A percentile compares a stretch with the other conserved stretches of the same genome.
phyloP scores from a whole-genome alignment of 2,888 invertebrate genomes.

The Halocaridina rubra region DNA sequence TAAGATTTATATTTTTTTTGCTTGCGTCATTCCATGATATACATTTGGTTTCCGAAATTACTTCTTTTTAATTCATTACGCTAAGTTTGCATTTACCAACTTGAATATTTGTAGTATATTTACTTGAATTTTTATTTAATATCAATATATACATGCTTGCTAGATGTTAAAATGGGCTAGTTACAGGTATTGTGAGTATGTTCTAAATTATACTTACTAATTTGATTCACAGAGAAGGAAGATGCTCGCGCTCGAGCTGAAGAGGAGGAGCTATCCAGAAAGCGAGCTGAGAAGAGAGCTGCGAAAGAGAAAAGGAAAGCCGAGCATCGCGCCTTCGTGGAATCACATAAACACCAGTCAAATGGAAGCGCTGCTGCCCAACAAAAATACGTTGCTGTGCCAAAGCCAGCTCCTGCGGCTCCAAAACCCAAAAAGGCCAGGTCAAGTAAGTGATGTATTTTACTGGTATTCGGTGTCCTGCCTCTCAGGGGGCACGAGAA shows the following conservation, averaged over 20 bases:
- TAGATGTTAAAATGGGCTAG: not conserved
- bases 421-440: not conserved
- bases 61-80: no score
- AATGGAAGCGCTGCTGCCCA: conserved; percentile 30
- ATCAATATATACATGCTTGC: not conserved
- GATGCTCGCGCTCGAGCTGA: conserved; percentile 11
- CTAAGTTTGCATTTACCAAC: not conserved
- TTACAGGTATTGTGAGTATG: not conserved
- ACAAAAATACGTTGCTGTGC: conserved; percentile 29
- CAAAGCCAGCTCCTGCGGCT: not conserved
- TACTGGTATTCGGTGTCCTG: not conserved
- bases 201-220: no score
- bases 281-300: conserved; percentile 50
- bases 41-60: no score
- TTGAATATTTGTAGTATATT: not conserved
- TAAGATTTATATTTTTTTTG: no score
- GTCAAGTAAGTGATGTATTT: not conserved
- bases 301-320: conserved; percentile 46
- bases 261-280: conserved; percentile 36
- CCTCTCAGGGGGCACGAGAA: no score
- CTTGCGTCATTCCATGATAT: no score
- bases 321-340: conserved; percentile 20
- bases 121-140: not conserved
- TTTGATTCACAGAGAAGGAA: conserved; percentile 29
- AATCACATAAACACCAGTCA: conserved; percentile 18